Conservation (phyloP, 2,888 invertebrate species). For the Sicus ferrugineus region DNA sequence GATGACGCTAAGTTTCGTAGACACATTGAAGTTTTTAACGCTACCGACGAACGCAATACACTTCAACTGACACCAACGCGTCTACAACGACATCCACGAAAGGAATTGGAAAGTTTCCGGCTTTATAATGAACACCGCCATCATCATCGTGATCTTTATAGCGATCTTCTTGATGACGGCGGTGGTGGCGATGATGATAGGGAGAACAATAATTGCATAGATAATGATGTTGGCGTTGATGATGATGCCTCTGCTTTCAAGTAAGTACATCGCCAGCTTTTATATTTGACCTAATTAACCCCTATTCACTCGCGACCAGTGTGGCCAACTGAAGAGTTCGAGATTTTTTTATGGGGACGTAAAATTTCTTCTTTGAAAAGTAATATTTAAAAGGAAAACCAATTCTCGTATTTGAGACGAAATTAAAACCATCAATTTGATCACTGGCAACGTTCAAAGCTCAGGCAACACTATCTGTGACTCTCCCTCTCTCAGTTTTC, state of each 20-base stretch:
- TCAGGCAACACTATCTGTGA: too few relatives aligned
- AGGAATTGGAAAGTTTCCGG: conserved; percentile 63
- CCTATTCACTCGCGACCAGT: conserved; percentile 9
- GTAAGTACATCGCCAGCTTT: conserved; percentile 47
- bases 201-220: conserved; percentile 18
- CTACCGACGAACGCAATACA: conserved; percentile 27
- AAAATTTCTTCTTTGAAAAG: too few relatives aligned
- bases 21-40: conserved; percentile 18
- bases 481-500: neutral
- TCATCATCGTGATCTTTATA: conserved; percentile 41
- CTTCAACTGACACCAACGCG: conserved; percentile 45
- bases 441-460: too few relatives aligned
- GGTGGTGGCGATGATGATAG: conserved; percentile 11
- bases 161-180: neutral
- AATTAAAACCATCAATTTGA: too few relatives aligned
- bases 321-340: neutral
- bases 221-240: conserved; percentile 29
- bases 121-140: conserved; percentile 47
- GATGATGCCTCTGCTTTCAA: conserved; percentile 53
- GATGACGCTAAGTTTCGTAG: conserved; percentile 42
- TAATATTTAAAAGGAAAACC: too few relatives aligned
- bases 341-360: too few relatives aligned
- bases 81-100: conserved; percentile 45
- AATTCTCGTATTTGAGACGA: too few relatives aligned
- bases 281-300: conserved; percentile 22